Evolutionary conservation across 1,140 invertebrate species (phyloP).

Genomic region (Macrotrachela quadricornifera): DNA sequence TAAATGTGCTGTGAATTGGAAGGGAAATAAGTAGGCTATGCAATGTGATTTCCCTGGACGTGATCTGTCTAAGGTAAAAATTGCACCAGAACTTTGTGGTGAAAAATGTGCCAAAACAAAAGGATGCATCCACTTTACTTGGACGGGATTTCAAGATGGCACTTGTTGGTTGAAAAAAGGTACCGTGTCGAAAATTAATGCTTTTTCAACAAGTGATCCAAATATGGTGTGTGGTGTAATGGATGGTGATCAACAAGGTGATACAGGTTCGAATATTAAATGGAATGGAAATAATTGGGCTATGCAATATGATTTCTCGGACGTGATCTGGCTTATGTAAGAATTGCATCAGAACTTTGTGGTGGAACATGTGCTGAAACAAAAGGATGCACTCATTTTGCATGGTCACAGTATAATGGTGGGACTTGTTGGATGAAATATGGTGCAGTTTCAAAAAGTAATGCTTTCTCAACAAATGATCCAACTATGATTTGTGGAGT

Average conservation of each 20-base stretch:
- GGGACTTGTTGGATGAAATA: constrained; percentile 9
- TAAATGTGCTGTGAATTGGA: neutral
- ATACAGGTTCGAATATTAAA: no score
- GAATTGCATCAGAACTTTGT: no score
- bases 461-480: constrained; percentile 2
- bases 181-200: neutral
- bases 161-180: constrained; percentile 9
- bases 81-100: neutral
- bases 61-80: neutral
- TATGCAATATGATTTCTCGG: no score
- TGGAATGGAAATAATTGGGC: no score
- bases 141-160: constrained; percentile 6
- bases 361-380: neutral
- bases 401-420: constrained; percentile 6
- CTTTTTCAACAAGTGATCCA: neutral
- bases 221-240: constrained; percentile 6
- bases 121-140: constrained; percentile 7
- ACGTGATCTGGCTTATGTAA: no score
- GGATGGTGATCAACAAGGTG: no score
- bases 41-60: neutral
- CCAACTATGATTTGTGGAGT: constrained; percentile 6
- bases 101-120: neutral
- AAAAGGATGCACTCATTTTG: constrained; percentile 5
- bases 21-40: neutral
- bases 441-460: neutral